These are phyloP conservation scores for Serinus canaria DNA, from an alignment of 2,113 vertebrate species.

Conservation along the genomic window DNA sequence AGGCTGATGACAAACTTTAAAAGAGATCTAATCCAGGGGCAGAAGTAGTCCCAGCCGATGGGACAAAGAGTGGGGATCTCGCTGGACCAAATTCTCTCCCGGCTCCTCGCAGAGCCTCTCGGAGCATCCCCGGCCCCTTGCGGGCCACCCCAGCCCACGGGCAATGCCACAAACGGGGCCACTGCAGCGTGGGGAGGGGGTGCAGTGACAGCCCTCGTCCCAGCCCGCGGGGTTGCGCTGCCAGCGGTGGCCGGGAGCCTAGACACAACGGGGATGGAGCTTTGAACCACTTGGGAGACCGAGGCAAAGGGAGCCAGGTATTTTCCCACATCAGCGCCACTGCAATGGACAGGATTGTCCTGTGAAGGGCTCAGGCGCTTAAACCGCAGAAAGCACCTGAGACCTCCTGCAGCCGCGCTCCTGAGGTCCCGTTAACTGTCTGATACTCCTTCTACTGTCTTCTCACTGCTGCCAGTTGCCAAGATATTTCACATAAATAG, in stretches of 20 bases:
- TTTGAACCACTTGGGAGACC: background rate
- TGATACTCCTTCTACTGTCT: background rate
- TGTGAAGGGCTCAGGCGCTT: background rate
- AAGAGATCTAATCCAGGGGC: background rate
- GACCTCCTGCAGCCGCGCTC: background rate
- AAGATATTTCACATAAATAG: conserved; percentile 62
- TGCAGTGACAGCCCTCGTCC: background rate
- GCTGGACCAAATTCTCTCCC: background rate
- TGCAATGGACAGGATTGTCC: background rate
- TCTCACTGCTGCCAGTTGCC: conserved; percentile 32
- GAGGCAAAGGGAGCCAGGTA: background rate
- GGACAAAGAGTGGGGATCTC: background rate
- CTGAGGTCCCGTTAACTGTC: background rate
- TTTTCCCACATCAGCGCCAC: background rate
- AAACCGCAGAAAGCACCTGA: background rate
- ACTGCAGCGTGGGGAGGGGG: rapidly evolving
- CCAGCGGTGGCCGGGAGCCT: background rate
- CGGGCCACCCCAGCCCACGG: background rate
- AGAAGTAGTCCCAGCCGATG: background rate
- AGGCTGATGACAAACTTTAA: background rate
- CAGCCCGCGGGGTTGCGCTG: background rate
- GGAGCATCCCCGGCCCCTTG: too few species aligned
- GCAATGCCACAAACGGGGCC: background rate
- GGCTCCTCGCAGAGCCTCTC: background rate
- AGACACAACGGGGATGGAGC: background rate